phyloP scores from a whole-genome alignment of 2,113 vertebrate species.

The Callionymus lyra region DNA sequence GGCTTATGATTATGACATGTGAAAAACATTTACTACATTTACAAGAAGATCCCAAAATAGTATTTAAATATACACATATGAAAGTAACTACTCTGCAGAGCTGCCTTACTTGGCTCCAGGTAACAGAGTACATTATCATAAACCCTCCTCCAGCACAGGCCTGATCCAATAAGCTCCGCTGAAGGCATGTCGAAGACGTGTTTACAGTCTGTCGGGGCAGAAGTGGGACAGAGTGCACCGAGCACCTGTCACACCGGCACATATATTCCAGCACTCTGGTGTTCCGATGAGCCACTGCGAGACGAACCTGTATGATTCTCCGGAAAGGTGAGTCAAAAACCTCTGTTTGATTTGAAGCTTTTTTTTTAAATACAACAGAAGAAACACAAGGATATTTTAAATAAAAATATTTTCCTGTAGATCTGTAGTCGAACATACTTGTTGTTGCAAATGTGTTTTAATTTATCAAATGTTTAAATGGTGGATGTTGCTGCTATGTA shows the following conservation, averaged over 20 bases:
- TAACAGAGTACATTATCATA: background rate
- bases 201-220: constrained; percentile 38
- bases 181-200: constrained; percentile 39
- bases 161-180: constrained; percentile 35
- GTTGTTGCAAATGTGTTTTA: no score
- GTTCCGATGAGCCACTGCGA: constrained; percentile 40
- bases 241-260: constrained; percentile 26
- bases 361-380: background rate
- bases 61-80: no score
- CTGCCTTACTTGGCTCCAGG: no score
- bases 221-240: constrained; percentile 50
- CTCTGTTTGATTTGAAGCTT: background rate
- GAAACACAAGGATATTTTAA: no score
- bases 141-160: constrained; percentile 20
- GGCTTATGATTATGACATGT: no score
- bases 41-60: no score
- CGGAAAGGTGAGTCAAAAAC: constrained; percentile 36
- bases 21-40: no score
- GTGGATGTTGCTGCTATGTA: background rate
- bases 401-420: background rate
- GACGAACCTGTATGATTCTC: constrained; percentile 23
- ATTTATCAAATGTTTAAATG: no score
- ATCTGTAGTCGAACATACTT: background rate
- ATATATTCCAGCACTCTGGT: constrained; percentile 4
- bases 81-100: no score